Evolutionary conservation across 1,140 invertebrate genomes (phyloP).

Genomic region (Hypothenemus hampei): DNA sequence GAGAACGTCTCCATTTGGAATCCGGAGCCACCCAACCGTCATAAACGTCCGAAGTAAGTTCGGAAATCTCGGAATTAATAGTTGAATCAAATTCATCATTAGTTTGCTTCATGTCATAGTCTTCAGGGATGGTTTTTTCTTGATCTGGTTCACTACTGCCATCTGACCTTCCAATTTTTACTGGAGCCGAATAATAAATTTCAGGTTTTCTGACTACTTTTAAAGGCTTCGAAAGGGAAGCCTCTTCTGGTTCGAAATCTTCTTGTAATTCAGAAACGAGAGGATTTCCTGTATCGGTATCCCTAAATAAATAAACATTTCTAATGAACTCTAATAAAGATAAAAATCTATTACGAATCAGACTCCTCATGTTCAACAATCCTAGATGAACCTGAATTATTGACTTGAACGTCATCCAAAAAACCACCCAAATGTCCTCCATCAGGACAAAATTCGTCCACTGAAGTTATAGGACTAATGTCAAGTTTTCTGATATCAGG

Average conservation of each 20-base stretch:
- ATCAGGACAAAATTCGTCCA: slow-evolving; percentile 85
- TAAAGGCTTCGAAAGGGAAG: slow-evolving; percentile 15
- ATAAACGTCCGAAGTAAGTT: slow-evolving; percentile 51
- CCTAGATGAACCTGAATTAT: slow-evolving; percentile 48
- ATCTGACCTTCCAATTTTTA: slow-evolving; percentile 25
- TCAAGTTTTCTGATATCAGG: slow-evolving; percentile 38
- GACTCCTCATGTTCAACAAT: slow-evolving; percentile 44
- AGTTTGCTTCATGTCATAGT: slow-evolving; percentile 43
- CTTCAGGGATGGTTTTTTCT: slow-evolving; percentile 36
- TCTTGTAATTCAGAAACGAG: slow-evolving; percentile 83
- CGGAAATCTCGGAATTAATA: slow-evolving; percentile 48
- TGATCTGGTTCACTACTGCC: slow-evolving; percentile 37
- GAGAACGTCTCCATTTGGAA: slow-evolving; percentile 56
- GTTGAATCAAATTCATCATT: slow-evolving; percentile 48
- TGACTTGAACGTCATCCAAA: slow-evolving; percentile 63
- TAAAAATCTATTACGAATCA: slow-evolving; percentile 55
- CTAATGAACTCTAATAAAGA: background rate
- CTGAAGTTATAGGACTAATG: slow-evolving; percentile 51
- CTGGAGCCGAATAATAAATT: background rate
- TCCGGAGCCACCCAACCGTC: slow-evolving; percentile 54
- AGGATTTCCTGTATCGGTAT: slow-evolving; percentile 75
- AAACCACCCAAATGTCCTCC: slow-evolving; percentile 72
- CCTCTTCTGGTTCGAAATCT: slow-evolving; percentile 71
- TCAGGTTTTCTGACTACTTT: slow-evolving; percentile 23
- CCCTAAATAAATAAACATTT: slow-evolving; percentile 50